These are phyloP conservation scores for Anorthoa munda DNA, from an alignment of 2,888 invertebrate species.

Conservation along the genomic window DNA sequence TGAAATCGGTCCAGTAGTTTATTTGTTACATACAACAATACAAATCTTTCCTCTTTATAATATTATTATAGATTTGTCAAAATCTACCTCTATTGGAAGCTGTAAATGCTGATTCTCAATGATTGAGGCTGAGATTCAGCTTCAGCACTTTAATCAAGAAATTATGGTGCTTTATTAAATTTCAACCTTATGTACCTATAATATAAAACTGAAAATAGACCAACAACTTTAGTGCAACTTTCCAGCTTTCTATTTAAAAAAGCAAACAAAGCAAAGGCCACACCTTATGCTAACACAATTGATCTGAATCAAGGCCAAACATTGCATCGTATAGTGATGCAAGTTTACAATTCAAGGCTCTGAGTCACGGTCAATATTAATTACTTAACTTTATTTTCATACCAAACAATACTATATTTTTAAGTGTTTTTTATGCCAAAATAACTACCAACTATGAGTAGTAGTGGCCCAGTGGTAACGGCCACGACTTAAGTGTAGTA, in stretches of 20 bases:
- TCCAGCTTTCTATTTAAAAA: constrained; percentile 16
- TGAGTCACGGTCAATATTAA: constrained; percentile 17
- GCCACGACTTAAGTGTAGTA: too few species aligned
- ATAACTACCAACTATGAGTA: too few species aligned
- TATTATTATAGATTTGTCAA: too few species aligned
- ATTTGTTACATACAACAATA: too few species aligned
- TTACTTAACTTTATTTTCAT: constrained; percentile 15
- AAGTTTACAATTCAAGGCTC: constrained; percentile 28
- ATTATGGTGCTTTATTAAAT: too few species aligned
- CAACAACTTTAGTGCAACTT: constrained; percentile 20
- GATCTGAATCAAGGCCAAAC: constrained; percentile 58
- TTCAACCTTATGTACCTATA: not conserved
- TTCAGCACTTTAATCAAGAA: too few species aligned
- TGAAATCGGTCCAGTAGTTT: too few species aligned
- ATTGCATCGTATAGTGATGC: constrained; percentile 23
- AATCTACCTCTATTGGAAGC: too few species aligned
- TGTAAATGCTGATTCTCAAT: too few species aligned
- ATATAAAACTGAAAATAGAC: not conserved
- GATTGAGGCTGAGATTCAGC: too few species aligned
- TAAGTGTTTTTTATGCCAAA: not conserved
- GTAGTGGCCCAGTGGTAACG: too few species aligned
- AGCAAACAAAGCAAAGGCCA: constrained; percentile 36
- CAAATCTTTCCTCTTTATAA: too few species aligned
- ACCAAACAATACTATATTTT: not conserved
- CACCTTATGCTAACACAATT: constrained; percentile 38